Percentiles rank a stretch among this genome's conserved stretches.
Evolutionary conservation across 2,113 vertebrate genomes (phyloP).

Genomic region (Anhinga anhinga): DNA sequence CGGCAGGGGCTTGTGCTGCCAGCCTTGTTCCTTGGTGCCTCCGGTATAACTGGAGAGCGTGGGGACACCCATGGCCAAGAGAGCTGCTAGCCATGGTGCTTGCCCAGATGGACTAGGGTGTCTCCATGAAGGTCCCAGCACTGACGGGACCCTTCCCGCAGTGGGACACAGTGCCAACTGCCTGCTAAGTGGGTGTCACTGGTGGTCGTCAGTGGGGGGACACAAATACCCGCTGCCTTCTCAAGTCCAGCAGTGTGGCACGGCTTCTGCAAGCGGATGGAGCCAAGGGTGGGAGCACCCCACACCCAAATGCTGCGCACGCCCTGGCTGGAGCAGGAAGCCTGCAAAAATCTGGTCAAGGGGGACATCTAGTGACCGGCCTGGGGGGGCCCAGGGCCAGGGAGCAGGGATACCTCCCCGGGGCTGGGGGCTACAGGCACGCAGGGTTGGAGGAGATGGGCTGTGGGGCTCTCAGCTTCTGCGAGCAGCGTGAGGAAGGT

Average conservation of each 20-base stretch:
- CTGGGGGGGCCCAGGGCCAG: background rate
- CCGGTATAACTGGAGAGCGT: accelerated
- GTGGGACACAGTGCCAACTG: background rate
- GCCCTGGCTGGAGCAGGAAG: background rate
- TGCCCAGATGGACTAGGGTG: background rate
- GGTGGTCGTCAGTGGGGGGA: accelerated
- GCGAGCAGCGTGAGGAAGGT: background rate
- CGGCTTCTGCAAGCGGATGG: background rate
- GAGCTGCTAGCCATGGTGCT: background rate
- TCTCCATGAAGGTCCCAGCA: background rate
- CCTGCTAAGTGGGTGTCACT: background rate
- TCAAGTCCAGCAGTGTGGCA: background rate
- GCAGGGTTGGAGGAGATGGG: too few relatives aligned
- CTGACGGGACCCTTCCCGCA: background rate
- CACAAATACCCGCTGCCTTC: background rate
- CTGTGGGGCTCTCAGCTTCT: background rate
- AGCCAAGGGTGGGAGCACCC: background rate
- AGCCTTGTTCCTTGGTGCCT: background rate
- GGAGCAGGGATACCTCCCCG: accelerated
- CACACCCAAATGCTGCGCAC: background rate
- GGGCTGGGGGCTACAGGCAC: background rate
- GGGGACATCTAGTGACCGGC: constrained; percentile 46
- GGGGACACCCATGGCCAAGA: background rate
- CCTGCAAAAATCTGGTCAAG: background rate
- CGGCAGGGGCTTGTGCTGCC: background rate